Evolutionary conservation across 2,888 invertebrate genomes (phyloP).

Genomic region (Chrysolina americana): DNA sequence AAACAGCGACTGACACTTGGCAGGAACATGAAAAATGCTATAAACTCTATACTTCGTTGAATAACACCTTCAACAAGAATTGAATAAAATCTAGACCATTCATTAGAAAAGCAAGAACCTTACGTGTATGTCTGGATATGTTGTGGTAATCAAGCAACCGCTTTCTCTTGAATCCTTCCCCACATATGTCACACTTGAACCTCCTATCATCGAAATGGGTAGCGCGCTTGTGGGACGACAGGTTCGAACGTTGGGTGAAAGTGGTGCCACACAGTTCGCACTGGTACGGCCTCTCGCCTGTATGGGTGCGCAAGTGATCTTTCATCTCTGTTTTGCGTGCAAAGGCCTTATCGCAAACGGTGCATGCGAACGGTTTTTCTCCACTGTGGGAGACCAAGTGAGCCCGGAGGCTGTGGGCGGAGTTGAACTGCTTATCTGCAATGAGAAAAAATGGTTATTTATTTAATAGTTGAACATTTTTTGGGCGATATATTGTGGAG

Average conservation of each 20-base stretch:
- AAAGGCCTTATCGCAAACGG: constrained; percentile 81
- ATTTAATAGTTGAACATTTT: too few species aligned
- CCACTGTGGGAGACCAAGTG: constrained; percentile 87
- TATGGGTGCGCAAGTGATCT: constrained; percentile 87
- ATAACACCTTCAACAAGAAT: too few species aligned
- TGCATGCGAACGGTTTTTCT: constrained; percentile 79
- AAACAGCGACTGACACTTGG: too few species aligned
- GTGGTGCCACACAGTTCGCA: constrained; percentile 85
- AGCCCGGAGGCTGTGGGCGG: constrained; percentile 80
- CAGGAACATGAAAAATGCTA: too few species aligned
- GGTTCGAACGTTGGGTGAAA: constrained; percentile 87
- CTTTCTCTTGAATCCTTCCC: constrained; percentile 81
- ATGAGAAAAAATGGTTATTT: too few species aligned
- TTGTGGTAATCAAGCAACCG: constrained; percentile 86
- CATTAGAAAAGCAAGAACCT: too few species aligned
- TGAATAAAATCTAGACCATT: too few species aligned
- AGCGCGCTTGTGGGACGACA: constrained; percentile 84
- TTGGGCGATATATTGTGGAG: too few species aligned
- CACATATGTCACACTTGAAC: constrained; percentile 72
- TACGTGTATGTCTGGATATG: constrained; percentile 82
- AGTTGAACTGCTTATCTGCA: constrained; percentile 78
- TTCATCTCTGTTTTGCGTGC: constrained; percentile 83
- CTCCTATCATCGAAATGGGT: constrained; percentile 85
- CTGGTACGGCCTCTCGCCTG: constrained; percentile 84
- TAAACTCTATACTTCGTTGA: too few species aligned